A percentile compares a stretch with the other conserved stretches of the same genome.
phyloP scores from a whole-genome alignment of 2,888 invertebrate species.

The Doris montereyensis region DNA sequence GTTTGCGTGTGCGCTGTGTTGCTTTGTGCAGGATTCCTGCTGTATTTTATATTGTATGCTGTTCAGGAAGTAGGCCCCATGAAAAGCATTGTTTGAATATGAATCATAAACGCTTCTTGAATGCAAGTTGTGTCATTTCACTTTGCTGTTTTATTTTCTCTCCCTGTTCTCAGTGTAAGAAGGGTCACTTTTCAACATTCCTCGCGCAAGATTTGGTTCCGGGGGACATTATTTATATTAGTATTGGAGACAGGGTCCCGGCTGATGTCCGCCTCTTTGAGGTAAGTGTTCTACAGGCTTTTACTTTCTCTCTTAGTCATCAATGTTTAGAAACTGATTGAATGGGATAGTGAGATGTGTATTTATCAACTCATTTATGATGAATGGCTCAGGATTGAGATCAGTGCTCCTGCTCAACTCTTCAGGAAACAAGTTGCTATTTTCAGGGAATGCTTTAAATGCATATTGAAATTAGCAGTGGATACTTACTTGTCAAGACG shows the following conservation, averaged over 20 bases:
- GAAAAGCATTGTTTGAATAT: too few species aligned
- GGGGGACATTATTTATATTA: slow-evolving; percentile 93
- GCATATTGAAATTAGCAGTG: too few species aligned
- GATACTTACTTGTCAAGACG: too few species aligned
- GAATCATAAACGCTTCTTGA: too few species aligned
- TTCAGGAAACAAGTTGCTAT: neutral
- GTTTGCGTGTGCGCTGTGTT: too few species aligned
- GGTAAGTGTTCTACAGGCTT: slow-evolving; percentile 64
- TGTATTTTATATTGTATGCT: too few species aligned
- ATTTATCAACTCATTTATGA: neutral
- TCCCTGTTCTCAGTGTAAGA: too few species aligned
- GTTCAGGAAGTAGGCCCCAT: too few species aligned
- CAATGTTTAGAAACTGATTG: neutral
- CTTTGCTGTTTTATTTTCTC: neutral
- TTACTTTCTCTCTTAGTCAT: too few species aligned
- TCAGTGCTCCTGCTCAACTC: neutral
- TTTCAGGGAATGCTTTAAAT: neutral
- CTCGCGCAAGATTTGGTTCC: slow-evolving; percentile 96
- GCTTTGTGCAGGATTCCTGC: too few species aligned
- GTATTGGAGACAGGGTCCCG: slow-evolving; percentile 96
- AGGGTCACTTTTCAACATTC: slow-evolving; percentile 89
- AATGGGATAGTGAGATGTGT: neutral
- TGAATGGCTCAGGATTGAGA: neutral
- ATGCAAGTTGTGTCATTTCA: neutral
- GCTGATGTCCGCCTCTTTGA: slow-evolving; percentile 97